phyloP scores from a whole-genome alignment of 2,113 vertebrate species.

The Laticauda laticaudata region DNA sequence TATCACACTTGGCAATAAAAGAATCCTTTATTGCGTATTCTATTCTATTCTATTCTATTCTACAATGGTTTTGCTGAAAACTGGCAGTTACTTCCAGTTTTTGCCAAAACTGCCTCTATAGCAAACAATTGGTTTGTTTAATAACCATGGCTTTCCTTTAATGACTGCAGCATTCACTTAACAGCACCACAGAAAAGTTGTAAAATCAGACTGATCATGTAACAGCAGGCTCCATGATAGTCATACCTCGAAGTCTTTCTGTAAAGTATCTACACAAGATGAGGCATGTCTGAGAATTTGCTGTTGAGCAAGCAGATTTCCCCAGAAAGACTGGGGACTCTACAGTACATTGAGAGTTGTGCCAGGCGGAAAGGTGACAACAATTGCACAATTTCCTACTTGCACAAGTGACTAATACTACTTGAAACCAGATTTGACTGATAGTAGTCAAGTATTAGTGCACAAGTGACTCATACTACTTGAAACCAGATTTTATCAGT shows the following conservation, averaged over 20 bases:
- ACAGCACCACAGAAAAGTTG: background rate
- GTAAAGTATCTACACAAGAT: background rate
- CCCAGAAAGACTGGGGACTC: background rate
- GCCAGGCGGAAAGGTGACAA: background rate
- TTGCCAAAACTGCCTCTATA: background rate
- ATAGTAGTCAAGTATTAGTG: too few species aligned
- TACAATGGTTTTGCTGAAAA: background rate
- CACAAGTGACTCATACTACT: background rate
- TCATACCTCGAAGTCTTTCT: background rate
- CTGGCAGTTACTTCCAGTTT: background rate
- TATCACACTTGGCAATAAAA: too few species aligned
- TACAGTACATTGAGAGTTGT: background rate
- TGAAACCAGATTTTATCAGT: background rate
- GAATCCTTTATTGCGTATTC: too few species aligned
- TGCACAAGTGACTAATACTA: background rate
- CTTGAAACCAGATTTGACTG: background rate
- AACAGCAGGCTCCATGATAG: background rate
- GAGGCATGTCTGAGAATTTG: background rate
- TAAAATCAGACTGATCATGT: background rate
- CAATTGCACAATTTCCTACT: background rate
- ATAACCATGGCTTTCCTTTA: background rate
- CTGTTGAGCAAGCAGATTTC: background rate
- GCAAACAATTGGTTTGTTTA: background rate
- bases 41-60: background rate
- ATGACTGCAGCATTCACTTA: background rate